Evolutionary conservation across 2,888 invertebrate genomes (phyloP), one percentile per base, ranked within the genome.

Genomic region (Lasioglossum lativentre): DNA sequence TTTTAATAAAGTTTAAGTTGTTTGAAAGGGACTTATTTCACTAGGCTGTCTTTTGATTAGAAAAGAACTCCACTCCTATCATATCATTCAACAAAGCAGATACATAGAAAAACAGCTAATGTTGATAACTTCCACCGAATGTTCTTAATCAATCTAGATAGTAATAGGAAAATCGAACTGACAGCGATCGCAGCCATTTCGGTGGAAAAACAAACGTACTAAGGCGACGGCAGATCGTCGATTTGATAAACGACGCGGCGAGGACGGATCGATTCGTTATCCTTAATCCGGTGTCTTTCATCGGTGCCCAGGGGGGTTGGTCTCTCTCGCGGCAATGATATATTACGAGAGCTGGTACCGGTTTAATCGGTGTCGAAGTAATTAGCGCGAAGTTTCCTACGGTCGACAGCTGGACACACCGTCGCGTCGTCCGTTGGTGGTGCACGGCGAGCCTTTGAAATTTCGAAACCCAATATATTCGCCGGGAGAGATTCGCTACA

Each of bases 301-400:
- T 14, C 76, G 34, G 75, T 42, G 59, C 30, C 59, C 34, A n/a
- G 3, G 23, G 10, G 23, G n/a, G 10, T 52, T 23, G 52, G 52
- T n/a, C 52, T 68, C 76, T 56, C 63, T 34, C 27, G 73, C 19
- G 30, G 34, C 34, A 66, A 47, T 86, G 86, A 86, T 85, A 82
- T 79, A 85, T 82, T 75, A 56, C 85, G 74, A 85, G n/a, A 52
- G n/a, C 52, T 77, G 76, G 56, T 63, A 30, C 38, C n/a, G 23
- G 86, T 73, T 85, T 85, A 86, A 85, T 86, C 85, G 86, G 52
- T 52, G 82, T 72, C 47, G 70, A 59, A 82, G 86, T 79, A 86
- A 86, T 86, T 85, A 82, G 63, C 82, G 80, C 40, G 2, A 75
- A 83, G 74, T 80, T 83, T 75, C 86, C 56, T 52, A 16, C 45